Conservation (phyloP, 2,888 invertebrate species). For the Adelognathus sp. region DNA sequence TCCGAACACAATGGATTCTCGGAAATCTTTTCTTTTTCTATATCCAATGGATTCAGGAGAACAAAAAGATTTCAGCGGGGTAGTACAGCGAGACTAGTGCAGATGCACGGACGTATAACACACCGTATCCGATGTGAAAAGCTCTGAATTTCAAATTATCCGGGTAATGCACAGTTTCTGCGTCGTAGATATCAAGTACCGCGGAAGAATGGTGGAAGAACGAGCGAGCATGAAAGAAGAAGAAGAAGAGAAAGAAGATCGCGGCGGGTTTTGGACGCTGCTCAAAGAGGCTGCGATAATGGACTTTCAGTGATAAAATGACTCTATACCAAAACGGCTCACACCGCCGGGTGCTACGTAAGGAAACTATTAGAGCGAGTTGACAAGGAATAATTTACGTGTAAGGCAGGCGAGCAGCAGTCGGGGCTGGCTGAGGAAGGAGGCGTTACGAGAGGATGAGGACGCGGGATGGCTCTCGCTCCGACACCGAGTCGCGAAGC, state of each 20-base stretch:
- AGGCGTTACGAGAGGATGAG: conserved; percentile 7
- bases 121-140: background rate
- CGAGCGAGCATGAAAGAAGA: conserved; percentile 2
- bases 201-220: conserved; percentile 31
- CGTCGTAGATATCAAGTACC: conserved; percentile 57
- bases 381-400: conserved; percentile 62
- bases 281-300: conserved; percentile 70
- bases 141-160: conserved; percentile 75
- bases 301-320: conserved; percentile 77
- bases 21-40: background rate
- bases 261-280: background rate
- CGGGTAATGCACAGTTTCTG: conserved; percentile 72
- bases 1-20: background rate
- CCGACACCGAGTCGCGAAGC: conserved; percentile 21
- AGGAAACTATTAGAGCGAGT: conserved; percentile 62
- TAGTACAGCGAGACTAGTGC: background rate
- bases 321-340: conserved; percentile 71
- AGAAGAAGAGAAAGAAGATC: conserved; percentile 1
- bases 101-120: background rate
- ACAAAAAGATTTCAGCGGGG: background rate
- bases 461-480: conserved; percentile 22
- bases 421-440: background rate
- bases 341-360: conserved; percentile 63
- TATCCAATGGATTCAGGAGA: background rate
- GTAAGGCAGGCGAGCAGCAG: conserved; percentile 13